These are phyloP conservation scores for Aspidiotus destructor DNA, from an alignment of 2,888 invertebrate species.

Conservation along the genomic window DNA sequence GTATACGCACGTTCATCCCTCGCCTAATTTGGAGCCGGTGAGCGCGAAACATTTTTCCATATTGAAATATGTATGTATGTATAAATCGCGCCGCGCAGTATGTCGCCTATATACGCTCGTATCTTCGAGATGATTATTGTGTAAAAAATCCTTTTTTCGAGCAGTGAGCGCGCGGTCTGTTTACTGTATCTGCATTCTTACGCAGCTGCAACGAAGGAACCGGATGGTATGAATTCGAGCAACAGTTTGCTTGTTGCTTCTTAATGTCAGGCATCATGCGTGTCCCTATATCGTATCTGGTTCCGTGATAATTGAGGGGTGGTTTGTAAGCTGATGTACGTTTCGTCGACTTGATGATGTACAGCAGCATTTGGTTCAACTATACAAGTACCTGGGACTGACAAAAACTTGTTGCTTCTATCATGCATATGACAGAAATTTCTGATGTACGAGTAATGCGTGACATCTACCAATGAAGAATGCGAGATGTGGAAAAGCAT, in stretches of 20 bases:
- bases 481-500: too few relatives aligned
- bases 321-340: background rate
- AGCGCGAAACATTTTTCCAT: too few relatives aligned
- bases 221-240: conserved; percentile 26
- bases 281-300: conserved; percentile 12
- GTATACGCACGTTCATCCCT: too few relatives aligned
- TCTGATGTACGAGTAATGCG: too few relatives aligned
- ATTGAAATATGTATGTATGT: too few relatives aligned
- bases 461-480: too few relatives aligned
- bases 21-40: too few relatives aligned
- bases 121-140: background rate
- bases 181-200: conserved; percentile 21
- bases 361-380: too few relatives aligned
- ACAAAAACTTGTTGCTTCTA: too few relatives aligned
- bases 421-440: too few relatives aligned
- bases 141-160: conserved; percentile 16
- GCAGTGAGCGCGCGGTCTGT: conserved; percentile 10
- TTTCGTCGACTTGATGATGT: too few relatives aligned
- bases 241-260: conserved; percentile 15
- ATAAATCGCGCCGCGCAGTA: conserved; percentile 7
- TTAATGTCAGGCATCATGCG: background rate
- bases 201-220: conserved; percentile 23
- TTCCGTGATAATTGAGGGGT: conserved; percentile 19
- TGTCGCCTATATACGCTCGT: background rate
- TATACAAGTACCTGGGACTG: too few relatives aligned